phyloP scores from a whole-genome alignment of 2,888 invertebrate species.

The Chrysina gloriosa region DNA sequence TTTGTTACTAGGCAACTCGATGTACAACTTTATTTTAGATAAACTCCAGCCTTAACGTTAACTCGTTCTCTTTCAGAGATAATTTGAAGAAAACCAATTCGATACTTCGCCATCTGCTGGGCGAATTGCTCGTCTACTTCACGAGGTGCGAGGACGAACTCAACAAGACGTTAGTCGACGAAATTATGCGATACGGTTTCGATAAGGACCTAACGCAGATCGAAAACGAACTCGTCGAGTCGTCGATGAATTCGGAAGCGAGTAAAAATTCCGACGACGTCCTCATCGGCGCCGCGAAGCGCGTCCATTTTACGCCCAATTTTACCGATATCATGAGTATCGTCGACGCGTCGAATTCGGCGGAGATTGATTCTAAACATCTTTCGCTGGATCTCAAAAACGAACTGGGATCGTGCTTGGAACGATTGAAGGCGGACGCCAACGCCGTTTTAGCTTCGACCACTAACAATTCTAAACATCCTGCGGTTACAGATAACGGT shows the following conservation, averaged over 20 bases:
- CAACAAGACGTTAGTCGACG: slow-evolving; percentile 78
- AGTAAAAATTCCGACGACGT: slow-evolving; percentile 46
- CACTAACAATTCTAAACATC: slow-evolving; percentile 41
- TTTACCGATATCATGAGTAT: slow-evolving; percentile 71
- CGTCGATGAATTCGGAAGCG: slow-evolving; percentile 53
- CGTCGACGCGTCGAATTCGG: slow-evolving; percentile 71
- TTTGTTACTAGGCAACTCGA: too few species aligned
- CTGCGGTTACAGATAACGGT: slow-evolving; percentile 28
- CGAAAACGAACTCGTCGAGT: slow-evolving; percentile 49
- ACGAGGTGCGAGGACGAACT: slow-evolving; percentile 82
- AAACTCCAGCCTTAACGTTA: too few species aligned
- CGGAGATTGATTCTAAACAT: slow-evolving; percentile 65
- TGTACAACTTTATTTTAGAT: too few species aligned
- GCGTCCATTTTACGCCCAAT: slow-evolving; percentile 80
- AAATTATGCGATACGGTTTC: slow-evolving; percentile 66
- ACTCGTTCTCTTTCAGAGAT: slow-evolving; percentile 71
- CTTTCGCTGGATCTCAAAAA: slow-evolving; percentile 71
- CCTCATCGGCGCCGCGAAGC: slow-evolving; percentile 59
- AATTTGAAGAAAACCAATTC: slow-evolving; percentile 74
- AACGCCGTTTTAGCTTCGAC: slow-evolving; percentile 75
- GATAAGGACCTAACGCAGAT: slow-evolving; percentile 54
- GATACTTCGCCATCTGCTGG: slow-evolving; percentile 74
- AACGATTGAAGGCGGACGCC: slow-evolving; percentile 76
- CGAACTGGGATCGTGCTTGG: slow-evolving; percentile 76
- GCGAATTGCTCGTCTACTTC: slow-evolving; percentile 79